Evolutionary conservation across 1,140 invertebrate genomes (phyloP).

Genomic region (Drosophila willistoni): DNA sequence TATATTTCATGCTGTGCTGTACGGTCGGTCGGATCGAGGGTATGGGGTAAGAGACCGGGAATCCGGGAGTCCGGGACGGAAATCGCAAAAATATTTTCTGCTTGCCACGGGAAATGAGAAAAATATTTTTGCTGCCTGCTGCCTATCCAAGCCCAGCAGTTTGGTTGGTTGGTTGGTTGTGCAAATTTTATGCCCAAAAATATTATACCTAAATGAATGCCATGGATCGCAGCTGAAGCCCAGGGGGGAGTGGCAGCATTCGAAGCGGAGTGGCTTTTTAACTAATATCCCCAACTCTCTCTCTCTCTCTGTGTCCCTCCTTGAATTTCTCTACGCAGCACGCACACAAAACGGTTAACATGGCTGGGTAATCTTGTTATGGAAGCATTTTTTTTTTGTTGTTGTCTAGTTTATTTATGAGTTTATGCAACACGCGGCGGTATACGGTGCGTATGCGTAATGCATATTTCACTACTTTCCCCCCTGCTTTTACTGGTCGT

Average conservation of each 20-base stretch:
- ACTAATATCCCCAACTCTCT: slow-evolving; percentile 50
- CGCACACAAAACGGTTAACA: slow-evolving; percentile 48
- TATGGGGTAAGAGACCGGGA: not conserved
- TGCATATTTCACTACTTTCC: slow-evolving; percentile 42
- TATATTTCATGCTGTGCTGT: slow-evolving; percentile 72
- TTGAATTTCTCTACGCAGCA: not conserved
- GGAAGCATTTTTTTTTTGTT: slow-evolving; percentile 67
- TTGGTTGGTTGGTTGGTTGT: slow-evolving; percentile 28
- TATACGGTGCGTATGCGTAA: slow-evolving; percentile 65
- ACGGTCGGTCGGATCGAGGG: too few species aligned
- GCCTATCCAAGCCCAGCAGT: slow-evolving; percentile 11
- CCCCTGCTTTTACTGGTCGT: slow-evolving; percentile 23
- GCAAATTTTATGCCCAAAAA: slow-evolving; percentile 63
- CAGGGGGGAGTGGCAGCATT: not conserved
- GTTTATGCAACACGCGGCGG: slow-evolving; percentile 38
- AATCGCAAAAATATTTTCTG: slow-evolving; percentile 76
- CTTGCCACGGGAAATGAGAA: slow-evolving; percentile 75
- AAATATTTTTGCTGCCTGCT: slow-evolving; percentile 47
- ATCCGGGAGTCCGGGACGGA: slow-evolving; percentile 40
- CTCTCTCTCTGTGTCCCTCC: too few species aligned
- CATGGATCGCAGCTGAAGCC: not conserved
- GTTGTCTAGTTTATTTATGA: slow-evolving; percentile 72
- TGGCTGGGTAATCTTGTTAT: slow-evolving; percentile 69
- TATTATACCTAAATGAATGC: slow-evolving; percentile 68
- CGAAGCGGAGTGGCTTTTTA: slow-evolving; percentile 46